Conservation (phyloP, 2,113 vertebrate species). For the Misgurnus mizolepis region DNA sequence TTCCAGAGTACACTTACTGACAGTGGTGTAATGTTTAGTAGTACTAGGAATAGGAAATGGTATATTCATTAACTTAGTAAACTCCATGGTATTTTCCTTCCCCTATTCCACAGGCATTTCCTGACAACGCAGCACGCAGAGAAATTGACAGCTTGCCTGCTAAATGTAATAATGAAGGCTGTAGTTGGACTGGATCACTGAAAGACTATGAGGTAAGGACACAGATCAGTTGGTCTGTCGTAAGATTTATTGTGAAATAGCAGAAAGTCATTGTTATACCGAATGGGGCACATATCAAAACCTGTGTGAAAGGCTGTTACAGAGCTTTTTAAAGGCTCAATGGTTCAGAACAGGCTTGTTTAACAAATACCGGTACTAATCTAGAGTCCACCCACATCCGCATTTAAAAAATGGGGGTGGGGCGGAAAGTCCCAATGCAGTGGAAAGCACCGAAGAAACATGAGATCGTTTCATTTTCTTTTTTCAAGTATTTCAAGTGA, state of each 20-base stretch:
- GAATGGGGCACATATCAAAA: too few relatives aligned
- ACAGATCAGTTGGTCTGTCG: neutral
- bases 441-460: slow-evolving; percentile 27
- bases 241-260: too few relatives aligned
- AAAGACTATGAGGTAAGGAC: slow-evolving; percentile 90
- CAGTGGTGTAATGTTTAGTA: neutral
- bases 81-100: neutral
- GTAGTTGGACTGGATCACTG: slow-evolving; percentile 89
- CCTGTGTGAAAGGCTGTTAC: too few relatives aligned
- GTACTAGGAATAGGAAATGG: neutral
- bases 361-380: neutral
- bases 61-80: neutral
- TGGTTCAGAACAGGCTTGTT: too few relatives aligned
- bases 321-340: too few relatives aligned
- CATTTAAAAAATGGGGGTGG: neutral
- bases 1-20: neutral
- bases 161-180: slow-evolving; percentile 82
- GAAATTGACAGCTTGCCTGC: slow-evolving; percentile 92
- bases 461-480: too few relatives aligned
- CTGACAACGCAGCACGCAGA: slow-evolving; percentile 92
- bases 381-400: neutral
- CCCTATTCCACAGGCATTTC: slow-evolving; percentile 81
- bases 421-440: slow-evolving; percentile 42
- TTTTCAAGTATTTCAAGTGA: too few relatives aligned
- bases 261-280: too few relatives aligned